These are phyloP conservation scores for Petrocephalus schoutedeni DNA, from an alignment of 2,797 vertebrate genomes.

Conservation along the genomic window DNA sequence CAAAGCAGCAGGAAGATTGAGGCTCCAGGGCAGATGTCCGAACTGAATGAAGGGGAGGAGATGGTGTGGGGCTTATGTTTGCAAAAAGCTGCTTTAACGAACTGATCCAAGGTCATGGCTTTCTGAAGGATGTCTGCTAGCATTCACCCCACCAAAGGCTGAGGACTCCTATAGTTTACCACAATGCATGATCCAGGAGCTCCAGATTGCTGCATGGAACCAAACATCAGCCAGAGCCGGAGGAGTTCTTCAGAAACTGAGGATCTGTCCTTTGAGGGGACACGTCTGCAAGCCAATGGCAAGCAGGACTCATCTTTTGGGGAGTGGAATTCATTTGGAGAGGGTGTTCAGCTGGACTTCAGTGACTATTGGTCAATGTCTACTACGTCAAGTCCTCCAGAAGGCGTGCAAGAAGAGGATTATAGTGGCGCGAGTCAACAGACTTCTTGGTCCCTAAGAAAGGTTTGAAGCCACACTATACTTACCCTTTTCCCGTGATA, in stretches of 20 bases:
- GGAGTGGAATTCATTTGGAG: conserved; percentile 23
- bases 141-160: not conserved
- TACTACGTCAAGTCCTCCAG: not conserved
- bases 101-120: not conserved
- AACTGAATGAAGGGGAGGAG: not conserved
- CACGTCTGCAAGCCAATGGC: not conserved
- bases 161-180: not conserved
- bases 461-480: conserved; percentile 13
- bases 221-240: not conserved
- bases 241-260: not conserved
- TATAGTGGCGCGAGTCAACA: not conserved
- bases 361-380: not conserved
- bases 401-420: not conserved
- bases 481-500: too few species aligned
- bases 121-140: not conserved
- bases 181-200: conserved; percentile 13
- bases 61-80: not conserved
- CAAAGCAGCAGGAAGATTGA: not conserved
- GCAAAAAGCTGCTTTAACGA: not conserved
- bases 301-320: conserved; percentile 19
- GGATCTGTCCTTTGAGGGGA: not conserved
- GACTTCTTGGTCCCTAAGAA: not conserved
- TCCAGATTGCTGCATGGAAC: not conserved
- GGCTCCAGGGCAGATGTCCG: not conserved
- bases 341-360: not conserved